Conservation (phyloP, 2,888 invertebrate genomes). For the Caenorhabditis sp. region DNA sequence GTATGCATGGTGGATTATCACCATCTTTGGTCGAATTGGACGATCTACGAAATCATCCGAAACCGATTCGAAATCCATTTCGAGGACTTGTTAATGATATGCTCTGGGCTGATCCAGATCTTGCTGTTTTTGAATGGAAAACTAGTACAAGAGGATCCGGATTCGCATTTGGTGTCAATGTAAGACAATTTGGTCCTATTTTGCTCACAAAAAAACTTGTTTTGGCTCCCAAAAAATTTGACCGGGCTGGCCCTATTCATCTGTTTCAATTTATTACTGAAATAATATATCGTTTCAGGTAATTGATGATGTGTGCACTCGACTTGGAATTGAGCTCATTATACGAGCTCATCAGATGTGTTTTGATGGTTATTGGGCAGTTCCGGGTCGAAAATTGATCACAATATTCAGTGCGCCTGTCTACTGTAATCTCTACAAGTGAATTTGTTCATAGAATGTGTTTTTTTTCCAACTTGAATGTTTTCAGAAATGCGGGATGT, state of each 20-base stretch:
- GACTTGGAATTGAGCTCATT: conserved; percentile 49
- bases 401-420: conserved; percentile 56
- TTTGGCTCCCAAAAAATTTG: not conserved
- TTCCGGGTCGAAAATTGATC: conserved; percentile 41
- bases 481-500: conserved; percentile 46
- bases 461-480: too few species aligned
- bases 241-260: too few species aligned
- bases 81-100: conserved; percentile 59
- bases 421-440: conserved; percentile 52
- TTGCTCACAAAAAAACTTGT: not conserved
- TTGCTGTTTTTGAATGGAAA: conserved; percentile 48
- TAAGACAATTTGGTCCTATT: conserved; percentile 1
- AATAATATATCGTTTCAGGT: conserved; percentile 18
- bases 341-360: conserved; percentile 55
- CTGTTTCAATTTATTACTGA: too few species aligned
- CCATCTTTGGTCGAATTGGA: conserved; percentile 48
- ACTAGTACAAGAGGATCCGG: conserved; percentile 55
- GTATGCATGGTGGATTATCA: conserved; percentile 60
- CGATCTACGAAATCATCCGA: conserved; percentile 28
- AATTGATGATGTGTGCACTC: conserved; percentile 42
- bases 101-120: conserved; percentile 57
- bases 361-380: conserved; percentile 55
- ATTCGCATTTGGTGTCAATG: conserved; percentile 50
- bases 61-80: conserved; percentile 44
- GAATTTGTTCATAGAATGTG: not conserved